phyloP scores from a whole-genome alignment of 2,888 invertebrate genomes.

The Mesorhabditis sp. region DNA sequence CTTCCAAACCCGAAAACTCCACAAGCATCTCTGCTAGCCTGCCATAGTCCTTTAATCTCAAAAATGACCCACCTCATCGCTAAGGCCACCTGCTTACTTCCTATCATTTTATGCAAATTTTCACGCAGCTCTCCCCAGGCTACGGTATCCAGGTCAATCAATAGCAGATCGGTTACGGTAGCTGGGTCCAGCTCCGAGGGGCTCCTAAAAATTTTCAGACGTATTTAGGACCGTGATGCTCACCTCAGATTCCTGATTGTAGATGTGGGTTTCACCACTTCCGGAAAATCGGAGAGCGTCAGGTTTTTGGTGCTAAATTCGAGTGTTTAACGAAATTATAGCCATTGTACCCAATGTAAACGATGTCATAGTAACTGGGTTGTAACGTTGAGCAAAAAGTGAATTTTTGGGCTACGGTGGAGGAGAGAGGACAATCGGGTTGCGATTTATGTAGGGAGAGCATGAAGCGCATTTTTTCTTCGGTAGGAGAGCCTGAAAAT shows the following conservation, averaged over 20 bases:
- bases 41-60: too few species aligned
- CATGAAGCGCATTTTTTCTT: background rate
- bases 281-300: background rate
- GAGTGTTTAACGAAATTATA: background rate
- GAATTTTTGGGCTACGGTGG: background rate
- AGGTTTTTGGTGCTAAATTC: background rate
- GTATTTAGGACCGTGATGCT: background rate
- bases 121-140: too few species aligned
- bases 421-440: background rate
- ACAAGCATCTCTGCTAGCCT: too few species aligned
- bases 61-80: too few species aligned
- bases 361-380: background rate
- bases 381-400: background rate
- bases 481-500: conserved; percentile 2
- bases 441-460: background rate
- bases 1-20: too few species aligned
- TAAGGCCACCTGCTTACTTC: background rate
- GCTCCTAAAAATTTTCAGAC: too few species aligned
- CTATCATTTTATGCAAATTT: background rate
- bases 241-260: background rate
- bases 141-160: too few species aligned
- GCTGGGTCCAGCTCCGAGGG: too few species aligned
- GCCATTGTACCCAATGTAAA: background rate
- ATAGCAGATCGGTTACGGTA: too few species aligned
- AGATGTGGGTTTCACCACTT: background rate